Base-by-base conservation (phyloP, 2,888 invertebrate genomes). In the Muschampia staudingeri region DNA sequence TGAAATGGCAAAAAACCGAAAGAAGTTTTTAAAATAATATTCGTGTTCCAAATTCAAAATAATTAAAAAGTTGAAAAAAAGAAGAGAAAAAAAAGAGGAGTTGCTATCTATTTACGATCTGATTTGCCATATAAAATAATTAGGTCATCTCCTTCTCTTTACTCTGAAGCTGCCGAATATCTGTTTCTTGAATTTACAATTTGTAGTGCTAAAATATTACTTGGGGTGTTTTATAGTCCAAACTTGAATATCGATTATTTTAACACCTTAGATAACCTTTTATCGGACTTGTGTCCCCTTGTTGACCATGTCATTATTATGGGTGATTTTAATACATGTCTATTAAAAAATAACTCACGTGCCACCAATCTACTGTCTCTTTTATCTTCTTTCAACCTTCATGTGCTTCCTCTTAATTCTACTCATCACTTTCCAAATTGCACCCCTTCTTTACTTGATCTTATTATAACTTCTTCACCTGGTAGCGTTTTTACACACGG, bases 361-460 rank as follows among this genome's bases (percentile, higher is more conserved):
- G 44, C 44, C 44, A 7, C 7, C 44, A 44, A 44, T 11, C 44
- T 44, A 7, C 12, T 44, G 12, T 7, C 7, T 44, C 9, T 44
- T 12, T 11, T 44, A 44, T 44, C 44, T 44, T 56, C 44, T 44
- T 44, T 12, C 12, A 44, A 12, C 44, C 44, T 44, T 1, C 48
- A 52, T 16, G 4, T 52, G 3, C 9, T 52, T 16, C 48, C 48
- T 8, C 9, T 52, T 16, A 16, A 7, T 44, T 12, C 56, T 56
- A 56, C 56, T 56, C 56, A 56, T n/a, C 56, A 56, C n/a, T 56
- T n/a, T 19, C 56, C 56, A 8, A 56, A 56, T 56, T 56, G 56
- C 9, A n/a, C 56, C n/a, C 56, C 56, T 7, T 56, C 56, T 1
- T 8, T 56, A 4, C n/a, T 56, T n/a, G 56, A 56, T 19, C 56